These are phyloP conservation scores for Allolobophora icterica DNA, from an alignment of 2,888 invertebrate species.

Conservation along the genomic window DNA sequence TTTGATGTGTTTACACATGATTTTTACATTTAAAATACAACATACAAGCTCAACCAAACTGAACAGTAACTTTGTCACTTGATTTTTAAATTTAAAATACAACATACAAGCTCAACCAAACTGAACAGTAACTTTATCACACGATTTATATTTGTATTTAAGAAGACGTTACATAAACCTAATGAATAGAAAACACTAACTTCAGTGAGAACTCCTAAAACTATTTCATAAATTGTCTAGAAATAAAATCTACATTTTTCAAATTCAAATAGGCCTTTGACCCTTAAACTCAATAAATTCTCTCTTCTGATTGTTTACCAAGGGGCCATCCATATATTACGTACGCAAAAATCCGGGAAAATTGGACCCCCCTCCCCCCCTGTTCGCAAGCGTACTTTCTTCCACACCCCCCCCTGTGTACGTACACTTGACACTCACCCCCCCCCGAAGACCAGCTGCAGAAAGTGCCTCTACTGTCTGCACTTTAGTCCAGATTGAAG, in stretches of 20 bases:
- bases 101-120: neutral
- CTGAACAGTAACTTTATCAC: neutral
- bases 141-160: neutral
- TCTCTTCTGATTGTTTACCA: neutral
- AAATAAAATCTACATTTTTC: slow-evolving; percentile 6
- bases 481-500: no score
- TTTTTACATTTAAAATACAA: neutral
- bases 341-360: no score
- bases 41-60: neutral
- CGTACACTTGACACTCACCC: no score
- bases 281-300: neutral
- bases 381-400: no score
- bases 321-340: no score
- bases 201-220: neutral
- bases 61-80: neutral
- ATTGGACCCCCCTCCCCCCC: no score
- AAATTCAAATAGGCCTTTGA: neutral
- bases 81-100: neutral
- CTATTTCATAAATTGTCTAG: neutral
- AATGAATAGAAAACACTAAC: neutral
- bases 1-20: neutral
- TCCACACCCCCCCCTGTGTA: no score
- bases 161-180: no score
- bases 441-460: no score
- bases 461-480: no score